Evolutionary conservation across 1,140 invertebrate species (phyloP).

Genomic region (Drosophila mauritiana): DNA sequence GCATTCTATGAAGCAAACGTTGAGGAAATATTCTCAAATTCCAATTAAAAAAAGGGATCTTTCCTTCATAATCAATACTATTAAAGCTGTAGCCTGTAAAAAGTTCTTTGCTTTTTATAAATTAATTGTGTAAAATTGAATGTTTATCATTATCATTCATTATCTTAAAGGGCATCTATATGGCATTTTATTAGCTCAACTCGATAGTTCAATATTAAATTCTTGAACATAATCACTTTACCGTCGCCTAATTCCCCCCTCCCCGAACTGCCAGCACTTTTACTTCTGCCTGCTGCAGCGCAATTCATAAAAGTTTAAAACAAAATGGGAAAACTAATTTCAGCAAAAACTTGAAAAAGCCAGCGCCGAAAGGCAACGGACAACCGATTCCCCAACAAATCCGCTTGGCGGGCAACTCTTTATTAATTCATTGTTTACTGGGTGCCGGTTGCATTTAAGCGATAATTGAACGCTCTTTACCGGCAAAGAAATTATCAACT

Average conservation of each 20-base stretch:
- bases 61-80: not conserved
- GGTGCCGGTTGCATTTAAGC: constrained; percentile 35
- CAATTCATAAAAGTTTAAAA: constrained; percentile 19
- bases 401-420: constrained; percentile 12
- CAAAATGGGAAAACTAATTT: constrained; percentile 19
- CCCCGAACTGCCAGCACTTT: not conserved
- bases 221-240: constrained; percentile 17
- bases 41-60: not conserved
- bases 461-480: constrained; percentile 38
- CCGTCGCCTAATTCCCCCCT: too few species aligned
- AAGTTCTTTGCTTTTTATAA: not conserved
- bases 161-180: constrained; percentile 1
- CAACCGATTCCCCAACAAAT: constrained; percentile 5
- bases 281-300: not conserved
- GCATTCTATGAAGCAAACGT: not conserved
- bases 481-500: constrained; percentile 46
- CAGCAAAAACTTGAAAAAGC: constrained; percentile 14
- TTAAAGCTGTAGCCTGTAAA: not conserved
- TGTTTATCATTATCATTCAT: not conserved
- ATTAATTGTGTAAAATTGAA: constrained; percentile 1
- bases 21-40: not conserved
- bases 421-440: constrained; percentile 39
- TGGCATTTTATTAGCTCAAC: not conserved
- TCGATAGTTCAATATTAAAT: constrained; percentile 3
- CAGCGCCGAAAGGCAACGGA: constrained; percentile 1